Evolutionary conservation across 1,140 invertebrate species (phyloP).

Genomic region (Goniozus legneri): DNA sequence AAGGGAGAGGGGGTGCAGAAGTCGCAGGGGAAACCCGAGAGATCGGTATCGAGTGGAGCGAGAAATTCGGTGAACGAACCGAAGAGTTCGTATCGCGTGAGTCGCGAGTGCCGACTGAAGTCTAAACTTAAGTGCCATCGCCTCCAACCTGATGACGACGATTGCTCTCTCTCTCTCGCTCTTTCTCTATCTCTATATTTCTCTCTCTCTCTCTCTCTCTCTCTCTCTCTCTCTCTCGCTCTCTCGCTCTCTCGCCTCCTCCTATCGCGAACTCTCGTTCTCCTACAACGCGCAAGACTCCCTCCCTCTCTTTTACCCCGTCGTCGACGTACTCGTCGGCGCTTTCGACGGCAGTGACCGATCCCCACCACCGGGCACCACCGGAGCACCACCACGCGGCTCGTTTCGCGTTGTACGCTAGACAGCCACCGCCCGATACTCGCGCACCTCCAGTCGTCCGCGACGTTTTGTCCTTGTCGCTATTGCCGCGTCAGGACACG

Average conservation of each 20-base stretch:
- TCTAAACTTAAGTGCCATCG: conserved; percentile 44
- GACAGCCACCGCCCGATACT: too few species aligned
- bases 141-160: conserved; percentile 50
- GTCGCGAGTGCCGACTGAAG: conserved; percentile 47
- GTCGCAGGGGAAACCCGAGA: too few species aligned
- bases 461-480: conserved; percentile 17
- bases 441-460: conserved; percentile 17
- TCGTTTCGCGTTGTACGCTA: too few species aligned
- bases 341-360: conserved; percentile 18
- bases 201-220: conserved; percentile 1
- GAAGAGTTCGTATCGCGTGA: conserved; percentile 26
- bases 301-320: conserved; percentile 10
- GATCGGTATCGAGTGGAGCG: too few species aligned
- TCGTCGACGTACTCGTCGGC: too few species aligned
- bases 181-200: conserved; percentile 6
- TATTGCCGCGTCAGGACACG: conserved; percentile 2
- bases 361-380: neutral
- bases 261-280: neutral
- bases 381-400: neutral
- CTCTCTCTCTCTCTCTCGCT: neutral
- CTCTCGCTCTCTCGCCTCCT: neutral
- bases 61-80: neutral
- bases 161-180: conserved; percentile 19
- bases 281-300: neutral
- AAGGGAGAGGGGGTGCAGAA: too few species aligned